Evolutionary conservation across 2,888 invertebrate species (phyloP).

Genomic region (Lysandra coridon): DNA sequence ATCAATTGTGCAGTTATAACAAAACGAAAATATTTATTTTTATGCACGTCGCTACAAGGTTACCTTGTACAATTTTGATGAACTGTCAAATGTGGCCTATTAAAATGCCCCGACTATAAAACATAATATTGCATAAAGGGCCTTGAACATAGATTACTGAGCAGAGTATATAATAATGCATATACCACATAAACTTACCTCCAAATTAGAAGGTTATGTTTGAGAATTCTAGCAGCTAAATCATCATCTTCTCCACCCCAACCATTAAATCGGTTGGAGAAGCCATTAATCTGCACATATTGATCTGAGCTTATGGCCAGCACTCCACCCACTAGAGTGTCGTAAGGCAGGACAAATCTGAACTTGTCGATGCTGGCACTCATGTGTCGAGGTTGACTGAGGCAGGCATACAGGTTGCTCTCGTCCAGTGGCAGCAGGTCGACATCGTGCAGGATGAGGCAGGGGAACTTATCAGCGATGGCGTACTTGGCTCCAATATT

Average conservation of each 20-base stretch:
- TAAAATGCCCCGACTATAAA: background rate
- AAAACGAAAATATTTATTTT: no score
- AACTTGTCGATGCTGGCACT: slow-evolving; percentile 92
- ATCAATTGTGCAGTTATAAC: no score
- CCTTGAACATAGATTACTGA: no score
- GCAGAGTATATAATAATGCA: background rate
- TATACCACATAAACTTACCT: slow-evolving; percentile 49
- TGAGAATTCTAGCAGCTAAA: slow-evolving; percentile 52
- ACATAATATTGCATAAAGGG: background rate
- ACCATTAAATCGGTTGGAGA: slow-evolving; percentile 64
- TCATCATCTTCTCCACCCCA: slow-evolving; percentile 79
- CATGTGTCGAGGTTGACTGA: slow-evolving; percentile 90
- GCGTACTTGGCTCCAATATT: slow-evolving; percentile 92
- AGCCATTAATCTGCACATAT: slow-evolving; percentile 59
- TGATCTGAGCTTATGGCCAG: slow-evolving; percentile 61
- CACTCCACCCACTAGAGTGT: slow-evolving; percentile 63
- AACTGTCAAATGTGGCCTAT: no score
- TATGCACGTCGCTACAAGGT: no score
- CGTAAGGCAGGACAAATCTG: slow-evolving; percentile 53
- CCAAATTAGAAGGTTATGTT: slow-evolving; percentile 51
- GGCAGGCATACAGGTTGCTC: slow-evolving; percentile 91
- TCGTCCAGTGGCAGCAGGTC: slow-evolving; percentile 91
- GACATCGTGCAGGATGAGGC: slow-evolving; percentile 94
- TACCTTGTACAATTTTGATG: no score
- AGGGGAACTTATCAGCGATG: slow-evolving; percentile 85